Evolutionary conservation across 2,797 vertebrate species (phyloP), one percentile per base, ranked within the genome.

Genomic region (Pseudopleuronectes americanus): DNA sequence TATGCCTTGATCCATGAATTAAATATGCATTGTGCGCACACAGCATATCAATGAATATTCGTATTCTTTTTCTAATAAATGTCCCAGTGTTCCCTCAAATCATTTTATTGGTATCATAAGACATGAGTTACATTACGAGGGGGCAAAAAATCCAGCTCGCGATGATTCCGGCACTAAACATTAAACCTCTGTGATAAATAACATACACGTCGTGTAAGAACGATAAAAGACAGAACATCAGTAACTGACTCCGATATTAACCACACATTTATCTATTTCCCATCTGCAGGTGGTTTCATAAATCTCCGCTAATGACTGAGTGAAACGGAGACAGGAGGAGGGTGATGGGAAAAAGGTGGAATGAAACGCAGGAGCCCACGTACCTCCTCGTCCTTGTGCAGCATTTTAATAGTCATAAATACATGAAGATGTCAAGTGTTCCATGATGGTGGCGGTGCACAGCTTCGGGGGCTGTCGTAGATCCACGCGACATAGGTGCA

Each of bases 321-420:
- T 63, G 48, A 66, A 89, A 84, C 56, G 54, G 77, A 71, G 57
- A 74, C 64, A 51, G 47, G 22, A 24, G 33, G 13, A 31, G 55
- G 8, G 14, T 28, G 23, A 38, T 28, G 24, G 69, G 64, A 17
- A 52, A 64, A 47, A 72, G 57, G 64, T 64, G 16, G 67, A 64
- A 78, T 84, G 79, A 81, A 71, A 66, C 26, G 45, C 68, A 28
- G 47, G 45, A 58, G 63, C 74, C 58, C 73, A 55, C 49, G 4
- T 49, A 55, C 53, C 62, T 38, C 66, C 71, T 72, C 74, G 90
- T 92, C 87, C 89, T 93, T 93, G 90, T 85, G 72, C 83, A 56
- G 74, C 53, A 66, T 87, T 85, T 87, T 91, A 92, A 91, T 92
- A 84, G 88, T 86, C 90, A 90, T 94, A 94, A 93, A 93, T 92